Conservation (phyloP, 2,888 invertebrate species). For the Acheta domesticus region DNA sequence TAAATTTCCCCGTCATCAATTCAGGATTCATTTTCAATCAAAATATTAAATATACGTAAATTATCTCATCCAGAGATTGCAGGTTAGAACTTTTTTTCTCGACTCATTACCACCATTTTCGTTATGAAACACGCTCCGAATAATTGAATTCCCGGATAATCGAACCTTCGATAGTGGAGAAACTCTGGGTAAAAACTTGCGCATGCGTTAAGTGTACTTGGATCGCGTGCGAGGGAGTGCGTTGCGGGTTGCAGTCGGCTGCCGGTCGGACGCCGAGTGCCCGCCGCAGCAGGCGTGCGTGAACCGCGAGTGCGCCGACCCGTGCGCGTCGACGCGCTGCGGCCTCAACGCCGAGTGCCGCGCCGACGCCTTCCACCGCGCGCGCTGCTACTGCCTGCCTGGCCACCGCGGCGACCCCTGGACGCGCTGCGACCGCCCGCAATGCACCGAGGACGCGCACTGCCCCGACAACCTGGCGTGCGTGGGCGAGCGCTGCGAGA, state of each 20-base stretch:
- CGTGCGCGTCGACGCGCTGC: conserved; percentile 75
- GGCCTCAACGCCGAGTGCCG: conserved; percentile 75
- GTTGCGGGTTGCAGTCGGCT: conserved; percentile 60
- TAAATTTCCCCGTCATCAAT: no score
- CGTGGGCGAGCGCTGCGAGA: conserved; percentile 70
- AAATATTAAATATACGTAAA: no score
- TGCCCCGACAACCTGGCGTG: conserved; percentile 79
- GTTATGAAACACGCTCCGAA: no score
- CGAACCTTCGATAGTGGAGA: no score
- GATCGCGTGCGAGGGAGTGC: no score
- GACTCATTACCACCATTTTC: no score
- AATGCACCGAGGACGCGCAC: conserved; percentile 71
- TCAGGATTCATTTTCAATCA: no score
- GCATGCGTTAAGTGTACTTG: no score
- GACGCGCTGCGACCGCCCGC: conserved; percentile 70
- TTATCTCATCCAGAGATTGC: no score
- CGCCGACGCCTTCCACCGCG: conserved; percentile 70
- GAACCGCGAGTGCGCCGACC: conserved; percentile 74
- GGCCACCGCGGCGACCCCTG: conserved; percentile 77
- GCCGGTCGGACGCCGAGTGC: conserved; percentile 81
- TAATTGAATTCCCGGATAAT: no score
- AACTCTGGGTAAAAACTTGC: no score
- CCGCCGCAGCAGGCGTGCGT: conserved; percentile 77
- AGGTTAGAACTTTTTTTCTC: no score
- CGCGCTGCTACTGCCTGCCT: conserved; percentile 72